Conservation (phyloP, 2,888 invertebrate genomes). For the Pheosia gnoma region DNA sequence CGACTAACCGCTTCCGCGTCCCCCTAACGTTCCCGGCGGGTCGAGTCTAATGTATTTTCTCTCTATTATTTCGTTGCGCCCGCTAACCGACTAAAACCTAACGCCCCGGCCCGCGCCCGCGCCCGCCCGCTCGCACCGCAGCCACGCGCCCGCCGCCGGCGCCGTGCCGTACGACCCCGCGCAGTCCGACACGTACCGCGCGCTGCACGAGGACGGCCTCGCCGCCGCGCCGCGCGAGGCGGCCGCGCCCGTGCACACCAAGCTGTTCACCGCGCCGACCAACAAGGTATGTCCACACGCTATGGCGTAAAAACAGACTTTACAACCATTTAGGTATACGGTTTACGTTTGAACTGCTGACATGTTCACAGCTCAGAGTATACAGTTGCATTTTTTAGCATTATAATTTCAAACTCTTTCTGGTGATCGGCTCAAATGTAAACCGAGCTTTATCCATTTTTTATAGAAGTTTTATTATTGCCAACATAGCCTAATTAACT, state of each 20-base stretch:
- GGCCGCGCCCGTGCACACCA: conserved; percentile 88
- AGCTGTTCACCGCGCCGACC: conserved; percentile 89
- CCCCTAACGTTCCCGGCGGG: conserved; percentile 52
- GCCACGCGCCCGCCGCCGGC: conserved; percentile 89
- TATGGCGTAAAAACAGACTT: no score
- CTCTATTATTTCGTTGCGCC: conserved; percentile 73
- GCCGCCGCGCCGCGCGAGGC: conserved; percentile 88
- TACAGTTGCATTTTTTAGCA: no score
- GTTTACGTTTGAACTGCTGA: no score
- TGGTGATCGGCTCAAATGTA: no score
- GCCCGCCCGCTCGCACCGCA: conserved; percentile 49
- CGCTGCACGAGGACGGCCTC: conserved; percentile 90
- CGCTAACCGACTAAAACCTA: conserved; percentile 82
- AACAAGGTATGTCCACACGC: conserved; percentile 73
- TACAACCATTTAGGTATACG: no score
- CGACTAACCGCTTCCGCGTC: conserved; percentile 70
- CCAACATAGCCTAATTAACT: no score
- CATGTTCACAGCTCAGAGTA: no score
- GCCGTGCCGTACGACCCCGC: conserved; percentile 93
- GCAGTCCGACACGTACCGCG: conserved; percentile 94
- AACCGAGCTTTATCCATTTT: no score
- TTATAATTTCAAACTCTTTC: no score
- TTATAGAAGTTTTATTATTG: no score
- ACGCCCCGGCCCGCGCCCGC: conserved; percentile 57
- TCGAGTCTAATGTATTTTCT: conserved; percentile 68